Base-by-base conservation (phyloP, 2,797 vertebrate genomes). In the Enteromius unitaeniatus region DNA sequence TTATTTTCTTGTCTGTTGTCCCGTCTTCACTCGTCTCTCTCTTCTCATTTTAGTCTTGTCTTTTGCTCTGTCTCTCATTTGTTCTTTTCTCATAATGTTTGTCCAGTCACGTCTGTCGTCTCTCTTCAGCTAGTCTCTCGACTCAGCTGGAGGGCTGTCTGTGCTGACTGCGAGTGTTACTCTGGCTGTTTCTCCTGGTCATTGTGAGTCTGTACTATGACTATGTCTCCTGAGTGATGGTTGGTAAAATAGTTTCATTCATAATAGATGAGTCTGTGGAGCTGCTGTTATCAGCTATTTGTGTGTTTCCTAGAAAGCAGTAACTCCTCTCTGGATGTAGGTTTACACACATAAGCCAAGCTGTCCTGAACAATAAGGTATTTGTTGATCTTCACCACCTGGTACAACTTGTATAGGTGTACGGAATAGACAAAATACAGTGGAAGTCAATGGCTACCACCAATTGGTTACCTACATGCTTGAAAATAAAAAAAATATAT, bases 221-320 rank as follows among this genome's bases (percentile, higher is more conserved):
- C 55, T n/a, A n/a, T 21, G 37, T 77, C 14, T 60, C 74, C 10
- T 5, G n/a, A 19, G 55, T 26, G 37, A 28, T 1, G n/a, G 4
- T 3, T 45, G 55, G 75, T 78, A 76, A 76, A 58, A 76, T 26
- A 15, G 45, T 78, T 37, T 78, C 55, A 45, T 62, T 3, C 13
- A 78, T 78, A 78, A 78, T 78, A 26, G 23, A 78, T 0, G 37
- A 28, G 9, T 62, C 15, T 78, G 5, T 1, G 3, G 23, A 62
- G 37, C 5, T 78, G 37, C 75, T 47, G 58, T 69, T 17, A 13
- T 78, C 51, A 58, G 51, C 65, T 53, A n/a, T 70, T 69, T 70
- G 53, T 74, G 58, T 34, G 11, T 58, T 58, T 47, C 70, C 11
- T 55, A 67, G 78, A 79, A 79, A 74, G 55, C 55, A 28, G 37